These are phyloP conservation scores for Ericerus pela DNA, from an alignment of 1,140 invertebrate species.

Conservation along the genomic window DNA sequence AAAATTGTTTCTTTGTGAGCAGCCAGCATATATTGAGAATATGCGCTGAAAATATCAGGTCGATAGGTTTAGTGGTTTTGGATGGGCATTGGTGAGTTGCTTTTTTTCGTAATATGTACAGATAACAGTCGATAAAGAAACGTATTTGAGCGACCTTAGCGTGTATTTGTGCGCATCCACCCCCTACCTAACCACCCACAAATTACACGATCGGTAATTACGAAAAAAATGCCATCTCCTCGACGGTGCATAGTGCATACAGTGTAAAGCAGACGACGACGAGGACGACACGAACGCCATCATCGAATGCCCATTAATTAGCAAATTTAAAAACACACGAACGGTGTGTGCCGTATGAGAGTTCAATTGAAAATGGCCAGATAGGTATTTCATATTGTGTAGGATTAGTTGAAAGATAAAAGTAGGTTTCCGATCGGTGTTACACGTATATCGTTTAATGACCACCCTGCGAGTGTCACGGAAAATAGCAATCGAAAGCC, in stretches of 20 bases:
- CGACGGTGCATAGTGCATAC: too few relatives aligned
- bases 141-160: not conserved
- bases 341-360: slow-evolving; percentile 6
- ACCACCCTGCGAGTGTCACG: slow-evolving; percentile 8
- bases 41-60: too few relatives aligned
- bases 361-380: slow-evolving; percentile 1
- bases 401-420: slow-evolving; percentile 11
- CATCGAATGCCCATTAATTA: slow-evolving; percentile 1
- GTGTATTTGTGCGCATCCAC: too few relatives aligned
- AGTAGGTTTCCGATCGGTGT: slow-evolving; percentile 6
- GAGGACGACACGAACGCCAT: slow-evolving; percentile 5
- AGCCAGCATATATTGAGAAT: too few relatives aligned
- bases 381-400: slow-evolving; percentile 11
- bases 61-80: too few relatives aligned
- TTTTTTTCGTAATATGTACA: too few relatives aligned
- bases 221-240: not conserved
- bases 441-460: slow-evolving; percentile 5
- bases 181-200: not conserved
- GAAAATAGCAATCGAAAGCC: not conserved
- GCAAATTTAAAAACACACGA: slow-evolving; percentile 11
- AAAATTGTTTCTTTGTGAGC: too few relatives aligned
- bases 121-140: too few relatives aligned
- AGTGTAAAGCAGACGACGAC: not conserved
- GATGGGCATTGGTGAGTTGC: too few relatives aligned
- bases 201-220: too few relatives aligned